Evolutionary conservation across 1,140 invertebrate genomes (phyloP).

Genomic region (Cydia strobilella): DNA sequence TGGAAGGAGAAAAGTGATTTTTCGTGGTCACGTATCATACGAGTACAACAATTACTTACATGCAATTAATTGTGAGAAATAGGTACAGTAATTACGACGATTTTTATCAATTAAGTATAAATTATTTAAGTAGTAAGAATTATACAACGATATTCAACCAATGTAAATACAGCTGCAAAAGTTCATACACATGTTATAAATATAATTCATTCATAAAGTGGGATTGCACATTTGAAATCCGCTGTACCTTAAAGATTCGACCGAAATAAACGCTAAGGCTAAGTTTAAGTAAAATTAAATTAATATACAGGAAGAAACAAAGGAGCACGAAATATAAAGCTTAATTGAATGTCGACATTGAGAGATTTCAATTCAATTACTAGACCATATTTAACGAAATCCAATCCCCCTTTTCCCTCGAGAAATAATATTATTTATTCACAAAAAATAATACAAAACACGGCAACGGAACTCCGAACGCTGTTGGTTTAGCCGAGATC

Average conservation of each 20-base stretch:
- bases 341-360: slow-evolving; percentile 80
- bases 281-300: slow-evolving; percentile 47
- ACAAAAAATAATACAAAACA: slow-evolving; percentile 79
- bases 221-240: too few species aligned
- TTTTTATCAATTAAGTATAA: too few species aligned
- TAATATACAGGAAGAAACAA: slow-evolving; percentile 65
- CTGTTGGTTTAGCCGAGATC: slow-evolving; percentile 78
- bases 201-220: too few species aligned
- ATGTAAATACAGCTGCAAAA: too few species aligned
- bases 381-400: slow-evolving; percentile 80
- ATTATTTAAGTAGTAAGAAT: too few species aligned
- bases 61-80: too few species aligned
- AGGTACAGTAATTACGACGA: too few species aligned
- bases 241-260: slow-evolving; percentile 8
- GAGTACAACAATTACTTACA: too few species aligned
- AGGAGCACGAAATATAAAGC: slow-evolving; percentile 72
- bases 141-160: too few species aligned
- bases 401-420: slow-evolving; percentile 76
- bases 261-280: slow-evolving; percentile 35
- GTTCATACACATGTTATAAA: too few species aligned
- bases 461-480: slow-evolving; percentile 60
- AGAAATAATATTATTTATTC: slow-evolving; percentile 80
- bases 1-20: too few species aligned
- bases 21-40: too few species aligned
- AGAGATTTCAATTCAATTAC: slow-evolving; percentile 81